phyloP scores from a whole-genome alignment of 2,113 vertebrate species.

The Carlito syrichta region DNA sequence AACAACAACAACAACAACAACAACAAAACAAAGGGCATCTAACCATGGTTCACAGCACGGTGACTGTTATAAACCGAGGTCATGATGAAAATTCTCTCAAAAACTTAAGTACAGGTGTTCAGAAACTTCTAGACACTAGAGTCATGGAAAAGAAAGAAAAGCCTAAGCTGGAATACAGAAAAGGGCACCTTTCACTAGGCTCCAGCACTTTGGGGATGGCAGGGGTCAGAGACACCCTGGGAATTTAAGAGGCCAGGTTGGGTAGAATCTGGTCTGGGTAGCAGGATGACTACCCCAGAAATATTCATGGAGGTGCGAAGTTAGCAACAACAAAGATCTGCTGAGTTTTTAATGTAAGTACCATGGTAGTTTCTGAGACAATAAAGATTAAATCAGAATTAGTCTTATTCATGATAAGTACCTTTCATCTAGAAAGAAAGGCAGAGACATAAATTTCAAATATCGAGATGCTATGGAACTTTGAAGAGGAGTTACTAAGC shows the following conservation, averaged over 20 bases:
- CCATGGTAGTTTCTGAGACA: not conserved
- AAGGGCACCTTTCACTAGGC: not conserved
- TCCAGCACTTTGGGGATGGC: accelerated
- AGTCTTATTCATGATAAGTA: not conserved
- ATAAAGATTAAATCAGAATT: not conserved
- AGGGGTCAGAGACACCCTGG: not conserved
- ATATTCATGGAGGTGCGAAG: not conserved
- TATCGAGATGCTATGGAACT: not conserved
- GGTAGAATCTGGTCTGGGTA: not conserved
- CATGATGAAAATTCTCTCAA: not conserved
- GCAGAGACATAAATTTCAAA: not conserved
- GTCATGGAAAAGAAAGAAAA: not conserved
- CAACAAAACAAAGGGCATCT: not conserved
- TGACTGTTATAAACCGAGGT: not conserved
- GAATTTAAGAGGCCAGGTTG: not conserved
- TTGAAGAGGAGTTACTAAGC: not conserved
- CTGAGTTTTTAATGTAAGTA: not conserved
- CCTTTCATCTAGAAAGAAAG: not conserved
- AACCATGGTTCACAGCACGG: too few species aligned
- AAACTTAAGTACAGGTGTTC: not conserved
- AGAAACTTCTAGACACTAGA: not conserved
- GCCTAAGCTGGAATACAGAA: not conserved
- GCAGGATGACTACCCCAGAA: not conserved
- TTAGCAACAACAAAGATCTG: not conserved
- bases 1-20: too few species aligned